A percentile compares a stretch with the other conserved stretches of the same genome.
Conservation (phyloP, 1,140 invertebrate genomes). For the Drosophila watanabei region DNA sequence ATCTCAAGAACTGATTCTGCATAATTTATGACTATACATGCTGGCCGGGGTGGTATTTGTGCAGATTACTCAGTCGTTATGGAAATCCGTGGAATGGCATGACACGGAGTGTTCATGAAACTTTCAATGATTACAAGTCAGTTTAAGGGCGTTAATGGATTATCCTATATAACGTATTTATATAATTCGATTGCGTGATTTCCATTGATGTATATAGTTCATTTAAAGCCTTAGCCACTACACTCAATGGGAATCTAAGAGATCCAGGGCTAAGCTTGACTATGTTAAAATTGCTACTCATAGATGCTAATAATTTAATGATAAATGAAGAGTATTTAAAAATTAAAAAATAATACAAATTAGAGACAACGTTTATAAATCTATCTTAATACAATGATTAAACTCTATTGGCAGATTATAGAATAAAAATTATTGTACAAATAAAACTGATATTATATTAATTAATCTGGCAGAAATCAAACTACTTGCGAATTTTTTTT, state of each 20-base stretch:
- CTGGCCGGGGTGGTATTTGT: slow-evolving; percentile 1
- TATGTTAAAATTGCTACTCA: not conserved
- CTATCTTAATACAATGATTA: too few relatives aligned
- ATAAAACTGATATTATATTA: not conserved
- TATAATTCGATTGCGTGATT: not conserved
- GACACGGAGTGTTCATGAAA: slow-evolving; percentile 3
- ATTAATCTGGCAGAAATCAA: not conserved
- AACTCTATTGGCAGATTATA: too few relatives aligned
- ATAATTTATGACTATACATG: slow-evolving; percentile 19
- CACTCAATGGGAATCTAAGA: not conserved
- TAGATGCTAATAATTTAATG: not conserved
- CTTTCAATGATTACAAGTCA: slow-evolving; percentile 6
- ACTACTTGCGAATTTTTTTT: not conserved
- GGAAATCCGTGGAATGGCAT: not conserved
- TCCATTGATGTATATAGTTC: not conserved
- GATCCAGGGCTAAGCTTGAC: not conserved
- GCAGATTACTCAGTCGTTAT: slow-evolving; percentile 16
- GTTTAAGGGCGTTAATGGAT: not conserved
- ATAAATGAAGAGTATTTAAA: too few relatives aligned
- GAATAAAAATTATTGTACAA: not conserved
- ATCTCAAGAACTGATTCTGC: slow-evolving; percentile 21
- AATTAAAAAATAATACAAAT: too few relatives aligned
- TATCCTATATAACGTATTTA: too few relatives aligned
- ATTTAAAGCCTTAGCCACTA: not conserved
- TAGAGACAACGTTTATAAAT: too few relatives aligned